Evolutionary conservation across 2,888 invertebrate species (phyloP).

Genomic region (Pyrrhosoma nymphula): DNA sequence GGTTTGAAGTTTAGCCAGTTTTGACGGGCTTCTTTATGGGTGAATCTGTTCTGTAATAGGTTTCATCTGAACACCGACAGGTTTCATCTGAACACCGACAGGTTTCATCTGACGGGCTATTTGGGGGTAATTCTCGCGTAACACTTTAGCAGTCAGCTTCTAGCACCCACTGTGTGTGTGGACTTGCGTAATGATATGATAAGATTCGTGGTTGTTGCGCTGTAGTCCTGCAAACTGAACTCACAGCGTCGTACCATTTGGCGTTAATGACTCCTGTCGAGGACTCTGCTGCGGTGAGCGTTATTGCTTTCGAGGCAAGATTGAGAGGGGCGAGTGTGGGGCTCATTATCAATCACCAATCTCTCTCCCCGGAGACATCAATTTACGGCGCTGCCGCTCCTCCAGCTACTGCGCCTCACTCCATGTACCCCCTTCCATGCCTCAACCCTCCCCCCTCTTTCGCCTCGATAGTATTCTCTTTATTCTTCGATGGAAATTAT

Average conservation of each 20-base stretch:
- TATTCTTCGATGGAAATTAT: background rate
- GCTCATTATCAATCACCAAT: constrained; percentile 3
- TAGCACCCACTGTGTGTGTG: no score
- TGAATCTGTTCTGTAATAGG: no score
- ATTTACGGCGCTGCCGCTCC: background rate
- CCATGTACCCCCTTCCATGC: background rate
- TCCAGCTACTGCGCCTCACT: background rate
- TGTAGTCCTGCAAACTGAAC: no score
- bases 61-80: no score
- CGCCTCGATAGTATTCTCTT: background rate
- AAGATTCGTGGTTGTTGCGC: no score
- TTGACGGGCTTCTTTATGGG: no score
- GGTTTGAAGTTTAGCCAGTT: no score
- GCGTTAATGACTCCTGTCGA: background rate
- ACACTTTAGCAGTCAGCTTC: no score
- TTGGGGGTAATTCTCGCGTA: no score
- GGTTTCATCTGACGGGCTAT: no score
- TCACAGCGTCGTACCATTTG: background rate
- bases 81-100: no score
- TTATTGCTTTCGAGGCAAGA: background rate
- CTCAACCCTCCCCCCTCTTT: background rate
- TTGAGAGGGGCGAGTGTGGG: background rate
- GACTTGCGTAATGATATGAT: no score
- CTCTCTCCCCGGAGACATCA: background rate
- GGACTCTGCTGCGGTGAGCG: background rate